phyloP scores from a whole-genome alignment of 2,113 vertebrate genomes.

The Labrus mixtus region DNA sequence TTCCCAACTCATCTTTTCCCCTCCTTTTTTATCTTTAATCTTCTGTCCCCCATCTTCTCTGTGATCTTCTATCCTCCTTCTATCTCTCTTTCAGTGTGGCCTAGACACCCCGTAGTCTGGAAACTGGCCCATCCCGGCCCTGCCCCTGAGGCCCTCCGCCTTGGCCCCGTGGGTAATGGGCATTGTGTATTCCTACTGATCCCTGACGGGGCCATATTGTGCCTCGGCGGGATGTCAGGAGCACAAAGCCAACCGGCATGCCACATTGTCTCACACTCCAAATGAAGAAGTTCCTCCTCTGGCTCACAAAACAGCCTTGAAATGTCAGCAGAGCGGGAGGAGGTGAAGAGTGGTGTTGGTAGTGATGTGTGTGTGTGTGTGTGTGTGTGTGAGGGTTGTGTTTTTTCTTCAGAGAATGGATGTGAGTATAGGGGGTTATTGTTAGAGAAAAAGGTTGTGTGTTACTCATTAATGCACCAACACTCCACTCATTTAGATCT shows the following conservation, averaged over 20 bases:
- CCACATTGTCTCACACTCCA: conserved; percentile 86
- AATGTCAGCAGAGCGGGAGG: conserved; percentile 72
- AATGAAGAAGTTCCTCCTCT: conserved; percentile 85
- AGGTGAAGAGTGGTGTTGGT: conserved; percentile 26
- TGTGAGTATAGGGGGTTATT: conserved; percentile 57
- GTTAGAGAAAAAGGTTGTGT: conserved; percentile 70
- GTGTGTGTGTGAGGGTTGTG: conserved; percentile 26
- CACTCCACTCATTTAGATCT: conserved; percentile 75
- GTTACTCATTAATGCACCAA: conserved; percentile 81
- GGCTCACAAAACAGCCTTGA: conserved; percentile 78
- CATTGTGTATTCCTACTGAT: conserved; percentile 86
- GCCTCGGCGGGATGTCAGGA: conserved; percentile 84
- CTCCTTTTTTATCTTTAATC: conserved; percentile 70
- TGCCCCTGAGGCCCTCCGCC: conserved; percentile 75
- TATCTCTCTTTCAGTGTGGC: conserved; percentile 72
- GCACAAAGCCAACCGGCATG: conserved; percentile 83
- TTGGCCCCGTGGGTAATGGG: conserved; percentile 80
- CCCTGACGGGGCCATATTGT: conserved; percentile 87
- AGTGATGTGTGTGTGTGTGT: conserved; percentile 35
- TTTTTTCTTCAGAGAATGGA: conserved; percentile 39
- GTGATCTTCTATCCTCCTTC: conserved; percentile 68
- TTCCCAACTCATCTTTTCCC: conserved; percentile 29
- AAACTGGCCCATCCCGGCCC: conserved; percentile 74
- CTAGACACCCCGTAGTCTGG: conserved; percentile 80
- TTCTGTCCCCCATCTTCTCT: conserved; percentile 58